Percentiles rank a stretch among this genome's conserved stretches.
Evolutionary conservation across 53 echinoderm and acorn worm genomes (phyloP).

Genomic region (Crossaster papposus): DNA sequence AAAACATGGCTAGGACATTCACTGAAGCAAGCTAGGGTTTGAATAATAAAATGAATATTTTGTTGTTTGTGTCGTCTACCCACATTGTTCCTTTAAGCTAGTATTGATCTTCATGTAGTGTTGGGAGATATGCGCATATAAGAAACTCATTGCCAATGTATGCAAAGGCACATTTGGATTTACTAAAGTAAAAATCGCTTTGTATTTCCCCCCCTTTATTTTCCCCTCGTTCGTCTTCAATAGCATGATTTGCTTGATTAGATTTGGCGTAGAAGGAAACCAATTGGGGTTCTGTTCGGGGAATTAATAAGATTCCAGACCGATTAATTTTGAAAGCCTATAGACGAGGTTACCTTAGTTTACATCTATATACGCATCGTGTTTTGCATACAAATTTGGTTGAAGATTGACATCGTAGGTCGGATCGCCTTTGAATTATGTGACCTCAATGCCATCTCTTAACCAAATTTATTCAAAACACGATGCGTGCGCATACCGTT

Average conservation of each 20-base stretch:
- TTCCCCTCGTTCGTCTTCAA: neutral
- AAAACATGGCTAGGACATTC: neutral
- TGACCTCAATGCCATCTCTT: no score
- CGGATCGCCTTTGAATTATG: no score
- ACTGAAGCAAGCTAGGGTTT: neutral
- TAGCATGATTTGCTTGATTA: conserved; percentile 12
- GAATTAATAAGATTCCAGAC: conserved; percentile 32
- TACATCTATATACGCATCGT: no score
- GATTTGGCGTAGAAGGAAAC: neutral
- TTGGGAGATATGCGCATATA: neutral
- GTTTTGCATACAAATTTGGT: no score
- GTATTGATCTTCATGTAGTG: conserved; percentile 19
- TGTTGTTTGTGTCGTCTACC: neutral
- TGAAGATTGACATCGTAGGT: no score
- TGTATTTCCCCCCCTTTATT: neutral
- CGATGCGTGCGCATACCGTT: no score
- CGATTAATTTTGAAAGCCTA: conserved; percentile 14
- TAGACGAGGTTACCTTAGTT: neutral
- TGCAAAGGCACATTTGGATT: neutral
- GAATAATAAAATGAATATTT: neutral
- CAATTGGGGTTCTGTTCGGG: conserved; percentile 1
- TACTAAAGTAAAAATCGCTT: neutral
- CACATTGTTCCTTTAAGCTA: neutral
- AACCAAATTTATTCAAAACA: no score
- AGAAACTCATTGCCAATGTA: neutral